These are phyloP conservation scores for Arenaria interpres DNA, from an alignment of 2,113 vertebrate genomes.

Conservation along the genomic window DNA sequence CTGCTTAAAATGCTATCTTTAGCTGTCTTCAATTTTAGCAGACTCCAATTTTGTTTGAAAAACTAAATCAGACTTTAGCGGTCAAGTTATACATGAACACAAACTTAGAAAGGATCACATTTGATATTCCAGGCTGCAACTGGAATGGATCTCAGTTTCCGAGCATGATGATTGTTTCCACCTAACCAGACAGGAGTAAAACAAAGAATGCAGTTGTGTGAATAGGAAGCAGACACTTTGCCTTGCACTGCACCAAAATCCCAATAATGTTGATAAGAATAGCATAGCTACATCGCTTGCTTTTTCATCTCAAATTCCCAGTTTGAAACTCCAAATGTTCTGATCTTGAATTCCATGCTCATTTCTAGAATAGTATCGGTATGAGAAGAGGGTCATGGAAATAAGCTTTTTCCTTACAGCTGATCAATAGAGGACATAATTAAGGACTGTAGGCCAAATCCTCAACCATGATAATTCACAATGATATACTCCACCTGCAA, in stretches of 20 bases:
- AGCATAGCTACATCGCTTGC: neutral
- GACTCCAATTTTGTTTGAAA: constrained; percentile 14
- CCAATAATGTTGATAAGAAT: neutral
- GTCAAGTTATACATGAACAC: neutral
- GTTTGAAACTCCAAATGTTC: neutral
- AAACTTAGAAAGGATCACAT: neutral
- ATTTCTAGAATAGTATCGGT: neutral
- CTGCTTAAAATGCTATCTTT: constrained; percentile 51
- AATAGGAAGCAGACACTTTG: neutral
- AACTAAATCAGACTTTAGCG: neutral
- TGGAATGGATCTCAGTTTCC: neutral
- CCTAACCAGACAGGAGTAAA: neutral
- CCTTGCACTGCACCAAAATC: neutral
- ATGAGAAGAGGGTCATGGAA: neutral
- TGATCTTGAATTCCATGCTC: neutral
- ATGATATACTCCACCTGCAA: neutral
- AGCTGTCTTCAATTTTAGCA: constrained; percentile 45
- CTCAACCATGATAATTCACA: neutral
- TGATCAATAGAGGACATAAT: neutral
- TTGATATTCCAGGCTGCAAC: neutral
- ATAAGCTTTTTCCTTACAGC: neutral
- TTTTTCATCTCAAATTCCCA: neutral
- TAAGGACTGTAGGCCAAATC: neutral
- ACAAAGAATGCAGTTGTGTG: neutral
- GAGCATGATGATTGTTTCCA: neutral